These are phyloP conservation scores for Pelecanus crispus DNA, from an alignment of 2,113 vertebrate species.

Conservation along the genomic window DNA sequence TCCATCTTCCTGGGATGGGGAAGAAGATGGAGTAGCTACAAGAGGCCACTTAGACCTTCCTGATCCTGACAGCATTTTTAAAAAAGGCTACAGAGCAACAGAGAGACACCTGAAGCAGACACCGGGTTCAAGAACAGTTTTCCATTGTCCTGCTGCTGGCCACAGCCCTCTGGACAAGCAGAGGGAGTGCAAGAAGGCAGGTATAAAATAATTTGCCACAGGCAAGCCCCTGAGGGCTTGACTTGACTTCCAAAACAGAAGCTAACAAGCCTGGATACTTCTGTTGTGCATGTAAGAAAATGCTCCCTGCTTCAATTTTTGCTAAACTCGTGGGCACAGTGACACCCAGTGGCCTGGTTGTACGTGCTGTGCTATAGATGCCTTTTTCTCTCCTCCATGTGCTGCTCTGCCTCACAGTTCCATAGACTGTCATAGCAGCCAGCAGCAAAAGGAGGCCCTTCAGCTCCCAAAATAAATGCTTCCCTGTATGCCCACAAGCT, in stretches of 20 bases:
- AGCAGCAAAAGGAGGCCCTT: neutral
- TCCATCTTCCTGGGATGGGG: neutral
- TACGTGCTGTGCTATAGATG: rapidly evolving
- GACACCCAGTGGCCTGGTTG: neutral
- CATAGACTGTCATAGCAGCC: neutral
- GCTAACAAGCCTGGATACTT: neutral
- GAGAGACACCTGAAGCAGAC: neutral
- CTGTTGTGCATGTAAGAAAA: neutral
- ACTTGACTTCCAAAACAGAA: neutral
- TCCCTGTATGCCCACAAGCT: neutral
- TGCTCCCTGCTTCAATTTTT: neutral
- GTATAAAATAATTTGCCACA: neutral
- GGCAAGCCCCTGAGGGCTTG: neutral
- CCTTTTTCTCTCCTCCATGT: neutral
- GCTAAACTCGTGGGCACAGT: neutral
- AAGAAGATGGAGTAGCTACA: neutral
- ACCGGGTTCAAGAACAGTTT: neutral
- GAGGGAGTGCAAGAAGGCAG: rapidly evolving
- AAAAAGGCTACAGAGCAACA: neutral
- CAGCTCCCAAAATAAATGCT: neutral
- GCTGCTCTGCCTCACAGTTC: neutral
- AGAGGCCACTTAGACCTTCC: neutral
- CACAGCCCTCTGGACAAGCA: neutral
- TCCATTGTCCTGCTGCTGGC: neutral
- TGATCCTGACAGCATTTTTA: neutral